Evolutionary conservation across 2,888 invertebrate species (phyloP), one percentile per base, ranked within the genome.

Genomic region (Hydropsyche betteni): DNA sequence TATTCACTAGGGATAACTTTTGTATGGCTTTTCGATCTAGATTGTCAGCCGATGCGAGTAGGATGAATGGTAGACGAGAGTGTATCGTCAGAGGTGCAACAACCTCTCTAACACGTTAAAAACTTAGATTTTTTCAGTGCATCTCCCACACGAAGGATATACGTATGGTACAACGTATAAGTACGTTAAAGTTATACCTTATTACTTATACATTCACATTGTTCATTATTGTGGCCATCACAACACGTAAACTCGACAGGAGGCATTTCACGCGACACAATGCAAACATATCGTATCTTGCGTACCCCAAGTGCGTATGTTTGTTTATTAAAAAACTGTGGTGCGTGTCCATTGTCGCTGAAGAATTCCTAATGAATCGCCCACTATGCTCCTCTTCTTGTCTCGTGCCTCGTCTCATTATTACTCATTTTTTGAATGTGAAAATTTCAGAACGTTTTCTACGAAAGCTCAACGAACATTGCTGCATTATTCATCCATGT

Each of bases 151-250:
- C 44, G 44, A 44, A 44, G 44, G 44, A 44, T 44, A 44, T 44
- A 44, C 44, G 44, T 44, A 10, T 44, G 7, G 44, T 44, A 44
- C 44, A 44, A 10, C 50, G 6, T n/a, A 72, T 72, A 72, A 36
- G 72, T 72, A 73, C 68, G 72, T 69, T 55, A 69, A 58, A 68
- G 73, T 72, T 73, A 73, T 34, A 53, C 44, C 75, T 77, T 72
- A 75, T 77, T 75, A 77, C 74, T 77, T 75, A 75, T 77, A 74
- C 77, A 77, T 75, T 77, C 77, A 75, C 74, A 75, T 75, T 76
- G 76, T 74, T 74, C 76, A 74, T 76, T 75, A 74, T 77, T 69
- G 69, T 61, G n/a, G 73, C 61, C 75, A 77, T 75, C 75, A 77
- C 69, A 75, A 75, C 74, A 72, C 61, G 74, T 69, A 74, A 69